phyloP scores from a whole-genome alignment of 2,113 vertebrate genomes.

The Petaurus breviceps region DNA sequence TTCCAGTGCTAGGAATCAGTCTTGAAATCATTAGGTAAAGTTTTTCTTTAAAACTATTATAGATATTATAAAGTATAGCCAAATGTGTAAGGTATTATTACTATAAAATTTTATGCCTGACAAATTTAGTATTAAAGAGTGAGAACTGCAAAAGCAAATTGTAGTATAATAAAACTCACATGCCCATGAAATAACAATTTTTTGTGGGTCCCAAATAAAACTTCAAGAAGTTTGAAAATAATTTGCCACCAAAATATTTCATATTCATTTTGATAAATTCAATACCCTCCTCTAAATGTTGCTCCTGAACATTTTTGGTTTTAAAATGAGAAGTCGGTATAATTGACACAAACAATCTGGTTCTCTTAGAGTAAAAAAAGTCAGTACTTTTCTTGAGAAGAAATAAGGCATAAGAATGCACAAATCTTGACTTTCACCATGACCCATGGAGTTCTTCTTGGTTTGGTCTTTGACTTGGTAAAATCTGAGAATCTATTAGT shows the following conservation, averaged over 20 bases:
- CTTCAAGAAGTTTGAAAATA: slow-evolving; percentile 12
- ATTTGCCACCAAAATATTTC: slow-evolving; percentile 46
- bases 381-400: background rate
- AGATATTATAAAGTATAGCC: background rate
- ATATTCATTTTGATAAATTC: slow-evolving; percentile 1
- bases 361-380: slow-evolving; percentile 24
- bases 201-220: slow-evolving; percentile 21
- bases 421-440: background rate
- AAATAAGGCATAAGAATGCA: background rate
- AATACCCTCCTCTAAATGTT: slow-evolving; percentile 7
- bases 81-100: background rate
- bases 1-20: slow-evolving; percentile 25
- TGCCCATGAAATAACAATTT: background rate
- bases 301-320: slow-evolving; percentile 40
- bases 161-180: background rate
- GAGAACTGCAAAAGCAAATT: slow-evolving; percentile 34
- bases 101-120: background rate
- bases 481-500: background rate
- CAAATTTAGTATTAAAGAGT: background rate
- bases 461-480: slow-evolving; percentile 1
- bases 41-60: slow-evolving; percentile 15
- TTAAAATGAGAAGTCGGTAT: slow-evolving; percentile 17
- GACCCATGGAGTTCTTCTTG: background rate
- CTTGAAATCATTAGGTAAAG: slow-evolving; percentile 56
- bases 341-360: background rate